Evolutionary conservation across 1,140 invertebrate genomes (phyloP).

Genomic region (Brachionus koreanus): DNA sequence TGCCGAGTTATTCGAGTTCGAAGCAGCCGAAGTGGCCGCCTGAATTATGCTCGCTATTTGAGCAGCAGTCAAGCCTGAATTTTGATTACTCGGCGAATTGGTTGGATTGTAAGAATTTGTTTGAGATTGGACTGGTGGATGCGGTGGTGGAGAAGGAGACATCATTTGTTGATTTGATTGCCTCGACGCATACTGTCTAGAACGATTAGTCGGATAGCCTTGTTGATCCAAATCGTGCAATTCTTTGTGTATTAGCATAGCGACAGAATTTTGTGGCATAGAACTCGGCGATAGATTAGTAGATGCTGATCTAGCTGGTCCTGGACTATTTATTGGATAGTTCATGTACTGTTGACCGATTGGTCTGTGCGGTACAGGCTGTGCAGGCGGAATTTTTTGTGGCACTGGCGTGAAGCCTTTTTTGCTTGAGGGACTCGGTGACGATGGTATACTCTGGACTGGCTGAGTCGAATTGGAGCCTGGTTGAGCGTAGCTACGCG

Average conservation of each 20-base stretch:
- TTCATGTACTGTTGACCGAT: not conserved
- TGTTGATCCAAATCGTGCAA: constrained; percentile 13
- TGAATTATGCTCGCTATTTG: constrained; percentile 27
- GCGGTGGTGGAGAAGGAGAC: not conserved
- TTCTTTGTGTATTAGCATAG: constrained; percentile 19
- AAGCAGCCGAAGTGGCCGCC: not conserved
- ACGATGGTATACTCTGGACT: not conserved
- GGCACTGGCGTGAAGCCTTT: not conserved
- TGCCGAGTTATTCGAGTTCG: not conserved
- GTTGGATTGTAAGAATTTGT: not conserved
- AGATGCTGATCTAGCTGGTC: not conserved
- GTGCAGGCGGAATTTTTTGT: not conserved
- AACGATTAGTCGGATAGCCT: not conserved
- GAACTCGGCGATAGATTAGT: not conserved
- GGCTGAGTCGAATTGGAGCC: not conserved
- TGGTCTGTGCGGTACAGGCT: not conserved
- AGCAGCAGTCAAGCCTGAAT: not conserved
- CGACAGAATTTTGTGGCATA: not conserved
- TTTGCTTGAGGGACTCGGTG: not conserved
- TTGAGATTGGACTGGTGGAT: not conserved
- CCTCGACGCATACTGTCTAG: not conserved
- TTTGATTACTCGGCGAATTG: not conserved
- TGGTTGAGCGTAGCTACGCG: constrained; percentile 1
- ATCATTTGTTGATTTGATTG: not conserved
- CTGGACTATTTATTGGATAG: not conserved